These are phyloP conservation scores for Piezodorus guildinii DNA, from an alignment of 1,140 invertebrate species.

Conservation along the genomic window DNA sequence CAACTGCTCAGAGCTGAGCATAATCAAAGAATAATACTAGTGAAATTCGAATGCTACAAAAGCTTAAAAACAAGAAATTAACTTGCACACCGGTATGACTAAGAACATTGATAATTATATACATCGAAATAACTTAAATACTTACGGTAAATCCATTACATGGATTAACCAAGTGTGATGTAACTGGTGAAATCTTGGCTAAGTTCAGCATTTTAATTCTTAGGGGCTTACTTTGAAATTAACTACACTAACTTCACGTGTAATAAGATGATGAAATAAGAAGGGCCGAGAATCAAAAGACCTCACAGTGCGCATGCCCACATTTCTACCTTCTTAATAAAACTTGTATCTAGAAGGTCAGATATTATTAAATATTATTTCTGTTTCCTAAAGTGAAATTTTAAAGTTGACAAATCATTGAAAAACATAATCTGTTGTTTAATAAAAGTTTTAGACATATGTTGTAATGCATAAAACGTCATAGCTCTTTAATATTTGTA, in stretches of 20 bases:
- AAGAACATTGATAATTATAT: too few relatives aligned
- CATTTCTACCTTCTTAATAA: not conserved
- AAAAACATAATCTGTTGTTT: too few relatives aligned
- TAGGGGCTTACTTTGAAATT: not conserved
- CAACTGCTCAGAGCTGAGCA: too few relatives aligned
- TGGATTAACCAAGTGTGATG: not conserved
- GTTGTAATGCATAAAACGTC: not conserved
- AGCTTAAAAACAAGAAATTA: too few relatives aligned
- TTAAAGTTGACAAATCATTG: too few relatives aligned
- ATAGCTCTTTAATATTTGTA: not conserved
- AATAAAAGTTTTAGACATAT: too few relatives aligned
- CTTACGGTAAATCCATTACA: constrained; percentile 3
- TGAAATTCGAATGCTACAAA: too few relatives aligned
- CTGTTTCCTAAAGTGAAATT: too few relatives aligned
- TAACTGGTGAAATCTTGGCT: constrained; percentile 7
- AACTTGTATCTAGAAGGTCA: too few relatives aligned
- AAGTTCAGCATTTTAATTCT: constrained; percentile 16
- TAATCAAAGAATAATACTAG: too few relatives aligned
- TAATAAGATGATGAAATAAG: constrained; percentile 8
- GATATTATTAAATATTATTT: too few relatives aligned
- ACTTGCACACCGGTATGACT: too few relatives aligned
- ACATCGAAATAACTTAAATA: not conserved
- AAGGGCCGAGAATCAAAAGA: constrained; percentile 8
- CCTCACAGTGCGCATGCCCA: not conserved
- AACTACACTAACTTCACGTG: constrained; percentile 5